Base-by-base conservation (phyloP, 2,888 invertebrate species). In the Ommatoiulus sabulosus region DNA sequence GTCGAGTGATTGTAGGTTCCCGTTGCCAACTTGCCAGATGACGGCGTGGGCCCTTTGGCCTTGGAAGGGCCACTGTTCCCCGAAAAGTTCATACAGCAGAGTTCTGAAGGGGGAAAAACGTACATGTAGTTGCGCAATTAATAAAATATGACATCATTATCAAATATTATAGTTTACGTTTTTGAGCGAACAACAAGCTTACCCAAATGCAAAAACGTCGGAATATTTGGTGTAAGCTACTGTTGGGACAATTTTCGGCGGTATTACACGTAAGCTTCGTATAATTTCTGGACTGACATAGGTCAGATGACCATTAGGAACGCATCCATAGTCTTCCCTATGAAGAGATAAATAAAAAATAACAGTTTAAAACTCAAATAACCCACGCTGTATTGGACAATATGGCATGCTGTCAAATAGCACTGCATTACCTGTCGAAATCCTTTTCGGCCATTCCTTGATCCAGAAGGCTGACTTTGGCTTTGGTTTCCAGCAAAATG, bases 391-490 rank as follows among this genome's bases (percentile, higher is more conserved):
- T 52, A 72, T 20, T 48, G 52, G 17, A 35, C 44, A 46, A 7
- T n/a, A 46, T 88, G 15, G 24, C 52, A 52, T 20, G 84, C 5
- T 84, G 84, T 84, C 20, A n/a, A 12, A n/a, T 15, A 12, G 10
- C 35, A 12, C n/a, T 35, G 24, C 88, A 89, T 87, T 90, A 92
- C 92, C 92, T 91, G 89, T 92, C 91, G 89, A 91, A 90, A 24
- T 91, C 90, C 57, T 90, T 90, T 87, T 92, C 91, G 0, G 91
- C 91, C 90, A 92, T 91, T 7, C 92, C 92, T 90, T 92, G 92
- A 90, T 93, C 93, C 90, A 93, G 91, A 35, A 93, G 91, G 84
- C 92, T 92, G 35, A 93, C 91, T 90, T 93, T 93, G 44, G 93
- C 93, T 89, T 92, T 91, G 80, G 88, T 90, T 57, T 91, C 89